Conservation (phyloP, 1,140 invertebrate genomes). For the Camponotus vicinus region DNA sequence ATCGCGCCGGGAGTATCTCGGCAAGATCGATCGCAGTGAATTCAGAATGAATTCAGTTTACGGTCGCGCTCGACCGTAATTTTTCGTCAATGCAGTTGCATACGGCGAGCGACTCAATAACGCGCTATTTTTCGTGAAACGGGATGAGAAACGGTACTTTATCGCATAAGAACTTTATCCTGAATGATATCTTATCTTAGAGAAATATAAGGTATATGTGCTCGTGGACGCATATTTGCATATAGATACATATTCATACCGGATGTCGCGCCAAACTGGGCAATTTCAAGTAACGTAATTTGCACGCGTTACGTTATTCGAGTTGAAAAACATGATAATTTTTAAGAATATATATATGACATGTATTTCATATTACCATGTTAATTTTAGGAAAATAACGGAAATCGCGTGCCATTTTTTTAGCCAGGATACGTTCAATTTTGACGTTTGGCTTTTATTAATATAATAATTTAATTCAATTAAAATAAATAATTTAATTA, state of each 20-base stretch:
- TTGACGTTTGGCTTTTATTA: neutral
- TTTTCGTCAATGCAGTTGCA: conserved; percentile 19
- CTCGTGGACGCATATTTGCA: neutral
- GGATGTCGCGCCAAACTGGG: too few relatives aligned
- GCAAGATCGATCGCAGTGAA: conserved; percentile 58
- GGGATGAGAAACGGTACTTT: too few relatives aligned
- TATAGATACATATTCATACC: neutral
- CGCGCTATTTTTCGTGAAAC: neutral
- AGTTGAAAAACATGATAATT: neutral
- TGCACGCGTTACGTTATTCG: neutral
- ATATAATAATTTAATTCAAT: too few relatives aligned
- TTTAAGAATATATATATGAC: neutral
- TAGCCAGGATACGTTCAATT: neutral
- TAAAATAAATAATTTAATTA: too few relatives aligned
- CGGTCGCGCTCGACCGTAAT: neutral
- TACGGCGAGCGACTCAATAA: neutral
- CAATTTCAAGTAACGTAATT: too few relatives aligned
- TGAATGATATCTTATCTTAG: too few relatives aligned
- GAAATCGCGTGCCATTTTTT: neutral
- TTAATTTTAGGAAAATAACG: conserved; percentile 13
- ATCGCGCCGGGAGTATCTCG: conserved; percentile 60
- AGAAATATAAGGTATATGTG: too few relatives aligned
- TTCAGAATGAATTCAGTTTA: conserved; percentile 53
- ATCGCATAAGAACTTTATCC: too few relatives aligned
- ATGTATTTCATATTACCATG: neutral